Percentiles rank a stretch among this genome's conserved stretches.
These are phyloP conservation scores for Nemurella pictetii DNA, from an alignment of 2,888 invertebrate genomes.

Conservation along the genomic window DNA sequence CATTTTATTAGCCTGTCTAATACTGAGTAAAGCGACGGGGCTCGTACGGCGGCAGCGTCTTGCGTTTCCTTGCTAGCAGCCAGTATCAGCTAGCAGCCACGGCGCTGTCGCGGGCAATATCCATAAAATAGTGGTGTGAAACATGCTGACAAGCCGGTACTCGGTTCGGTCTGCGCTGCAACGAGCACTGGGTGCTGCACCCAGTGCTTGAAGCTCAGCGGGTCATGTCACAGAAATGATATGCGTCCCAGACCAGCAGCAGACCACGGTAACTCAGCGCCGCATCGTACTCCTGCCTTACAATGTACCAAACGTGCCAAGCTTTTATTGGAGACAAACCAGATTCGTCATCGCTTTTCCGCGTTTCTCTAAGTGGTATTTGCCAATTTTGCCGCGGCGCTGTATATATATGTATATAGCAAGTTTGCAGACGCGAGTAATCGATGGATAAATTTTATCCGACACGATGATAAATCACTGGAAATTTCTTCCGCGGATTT, in stretches of 20 bases:
- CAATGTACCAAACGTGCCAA: not conserved
- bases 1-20: not conserved
- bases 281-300: too few relatives aligned
- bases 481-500: not conserved
- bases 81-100: not conserved
- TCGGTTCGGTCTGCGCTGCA: not conserved
- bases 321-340: not conserved
- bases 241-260: not conserved
- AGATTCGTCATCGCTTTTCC: not conserved
- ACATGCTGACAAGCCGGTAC: slow-evolving; percentile 8
- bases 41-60: not conserved
- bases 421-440: not conserved
- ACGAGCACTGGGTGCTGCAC: not conserved
- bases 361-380: not conserved
- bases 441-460: not conserved
- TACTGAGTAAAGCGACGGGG: not conserved
- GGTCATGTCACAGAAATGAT: not conserved
- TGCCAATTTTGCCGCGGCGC: not conserved
- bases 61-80: not conserved
- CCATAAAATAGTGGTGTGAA: slow-evolving; percentile 12
- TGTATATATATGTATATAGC: too few relatives aligned
- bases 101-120: not conserved
- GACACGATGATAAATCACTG: not conserved
- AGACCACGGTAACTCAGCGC: not conserved
- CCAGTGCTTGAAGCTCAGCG: too few relatives aligned